Base-by-base conservation (phyloP, 2,113 vertebrate genomes). In the Apteryx owenii region DNA sequence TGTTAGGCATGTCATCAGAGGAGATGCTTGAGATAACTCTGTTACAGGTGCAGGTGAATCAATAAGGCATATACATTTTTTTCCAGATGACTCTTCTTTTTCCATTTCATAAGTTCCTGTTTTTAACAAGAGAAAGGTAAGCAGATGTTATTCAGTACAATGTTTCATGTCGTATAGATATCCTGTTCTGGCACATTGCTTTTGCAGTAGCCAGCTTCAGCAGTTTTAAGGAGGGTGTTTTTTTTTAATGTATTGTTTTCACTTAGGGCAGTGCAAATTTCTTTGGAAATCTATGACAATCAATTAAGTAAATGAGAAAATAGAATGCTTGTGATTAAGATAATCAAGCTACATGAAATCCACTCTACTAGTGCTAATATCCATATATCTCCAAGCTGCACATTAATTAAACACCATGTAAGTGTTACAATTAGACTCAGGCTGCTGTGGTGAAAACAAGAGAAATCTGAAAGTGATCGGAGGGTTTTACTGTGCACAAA, bases 241-340 rank as follows among this genome's bases (percentile, higher is more conserved):
- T 92, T 88, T 69, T 92, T 56, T 79, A 90, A 93, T 61, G 5
- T 93, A 81, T 42, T 95, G 28, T 93, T 79, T 97, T 97, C 93
- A 98, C 85, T 95, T 89, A 92, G 56, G 93, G 93, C 72, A 89
- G 79, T 68, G 38, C 87, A 95, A 85, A 96, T 96, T 97, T 96
- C 69, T 97, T 94, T 88, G 42, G 78, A 97, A 97, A 98, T 96
- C 97, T 98, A 87, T 97, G 95, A 96, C 94, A 98, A 98, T 97
- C 98, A 98, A 98, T 98, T 98, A 98, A 97, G 94, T 94, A 98
- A 98, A 98, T 98, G 96, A 97, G 97, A 94, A 98, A 98, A 98
- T 95, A 98, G 93, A 97, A 97, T 93, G 94, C 95, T 97, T 98
- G 90, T 97, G 98, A 98, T 98, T 98, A 97, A 97, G 97, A 97